These are phyloP conservation scores for Euclidia mi DNA, from an alignment of 2,888 invertebrate genomes.

Conservation along the genomic window DNA sequence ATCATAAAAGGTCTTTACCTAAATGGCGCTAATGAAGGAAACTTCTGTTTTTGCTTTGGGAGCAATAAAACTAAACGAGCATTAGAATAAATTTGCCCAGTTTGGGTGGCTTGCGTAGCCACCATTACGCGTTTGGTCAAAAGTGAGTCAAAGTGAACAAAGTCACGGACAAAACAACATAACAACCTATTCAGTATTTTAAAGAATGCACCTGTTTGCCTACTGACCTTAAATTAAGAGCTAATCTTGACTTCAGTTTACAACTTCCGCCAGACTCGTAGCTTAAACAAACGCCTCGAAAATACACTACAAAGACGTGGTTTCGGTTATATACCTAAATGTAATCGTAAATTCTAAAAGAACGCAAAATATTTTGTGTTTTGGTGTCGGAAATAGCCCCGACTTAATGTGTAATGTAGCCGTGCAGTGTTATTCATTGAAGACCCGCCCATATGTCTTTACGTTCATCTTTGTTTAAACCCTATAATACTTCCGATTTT, in stretches of 20 bases:
- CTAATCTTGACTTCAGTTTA: conserved; percentile 35
- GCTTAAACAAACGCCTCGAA: conserved; percentile 49
- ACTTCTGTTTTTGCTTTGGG: conserved; percentile 28
- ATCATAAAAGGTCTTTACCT: conserved; percentile 32
- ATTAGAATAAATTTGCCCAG: conserved; percentile 32
- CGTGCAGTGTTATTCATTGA: conserved; percentile 42
- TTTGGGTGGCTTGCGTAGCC: conserved; percentile 33
- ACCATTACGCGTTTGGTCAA: conserved; percentile 7
- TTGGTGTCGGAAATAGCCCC: conserved; percentile 53
- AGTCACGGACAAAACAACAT: conserved; percentile 29
- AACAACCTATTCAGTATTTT: conserved; percentile 19
- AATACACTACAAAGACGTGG: conserved; percentile 44
- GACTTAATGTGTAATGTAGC: conserved; percentile 15
- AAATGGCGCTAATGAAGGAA: conserved; percentile 26
- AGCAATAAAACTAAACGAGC: conserved; percentile 27
- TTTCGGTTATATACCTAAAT: conserved; percentile 38
- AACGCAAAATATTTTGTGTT: conserved; percentile 61
- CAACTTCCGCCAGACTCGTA: conserved; percentile 44
- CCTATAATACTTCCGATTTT: conserved; percentile 20
- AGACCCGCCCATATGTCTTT: conserved; percentile 25
- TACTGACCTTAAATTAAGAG: conserved; percentile 25
- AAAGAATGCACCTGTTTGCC: conserved; percentile 29
- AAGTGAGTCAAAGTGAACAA: conserved; percentile 35
- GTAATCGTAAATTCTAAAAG: conserved; percentile 60
- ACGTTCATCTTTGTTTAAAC: conserved; percentile 34